Percentiles rank a stretch among this genome's conserved stretches.
Evolutionary conservation across 2,888 invertebrate species (phyloP).

Genomic region (Morinoia aosen): DNA sequence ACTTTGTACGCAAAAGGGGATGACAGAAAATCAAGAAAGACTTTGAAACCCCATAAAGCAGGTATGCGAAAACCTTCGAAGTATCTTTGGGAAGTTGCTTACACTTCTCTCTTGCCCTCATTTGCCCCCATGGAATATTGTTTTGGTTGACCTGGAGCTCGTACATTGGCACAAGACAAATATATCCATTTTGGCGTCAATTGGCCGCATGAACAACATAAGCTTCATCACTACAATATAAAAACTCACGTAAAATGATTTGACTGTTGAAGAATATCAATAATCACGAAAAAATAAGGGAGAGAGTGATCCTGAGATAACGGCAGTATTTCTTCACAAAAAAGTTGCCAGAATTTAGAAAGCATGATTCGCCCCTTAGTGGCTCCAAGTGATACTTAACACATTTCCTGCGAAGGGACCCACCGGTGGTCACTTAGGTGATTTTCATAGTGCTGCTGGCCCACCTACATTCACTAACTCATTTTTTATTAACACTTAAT

Average conservation of each 20-base stretch:
- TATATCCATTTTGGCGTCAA: too few species aligned
- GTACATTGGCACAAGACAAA: neutral
- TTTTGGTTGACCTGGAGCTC: neutral
- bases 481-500: too few species aligned
- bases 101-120: neutral
- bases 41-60: neutral
- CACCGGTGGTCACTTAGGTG: too few species aligned
- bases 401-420: too few species aligned
- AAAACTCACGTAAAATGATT: neutral
- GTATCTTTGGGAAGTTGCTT: neutral
- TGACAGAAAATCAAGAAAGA: neutral
- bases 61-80: neutral
- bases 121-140: neutral
- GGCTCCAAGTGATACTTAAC: neutral
- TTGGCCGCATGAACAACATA: too few species aligned
- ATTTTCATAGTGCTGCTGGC: too few species aligned
- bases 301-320: neutral
- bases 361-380: neutral
- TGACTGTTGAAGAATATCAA: neutral
- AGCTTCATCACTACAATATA: too few species aligned
- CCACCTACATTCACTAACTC: too few species aligned
- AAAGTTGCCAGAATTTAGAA: neutral
- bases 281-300: neutral
- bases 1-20: neutral
- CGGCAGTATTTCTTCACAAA: neutral